phyloP scores from a whole-genome alignment of 2,797 vertebrate species.

The Nasua narica region DNA sequence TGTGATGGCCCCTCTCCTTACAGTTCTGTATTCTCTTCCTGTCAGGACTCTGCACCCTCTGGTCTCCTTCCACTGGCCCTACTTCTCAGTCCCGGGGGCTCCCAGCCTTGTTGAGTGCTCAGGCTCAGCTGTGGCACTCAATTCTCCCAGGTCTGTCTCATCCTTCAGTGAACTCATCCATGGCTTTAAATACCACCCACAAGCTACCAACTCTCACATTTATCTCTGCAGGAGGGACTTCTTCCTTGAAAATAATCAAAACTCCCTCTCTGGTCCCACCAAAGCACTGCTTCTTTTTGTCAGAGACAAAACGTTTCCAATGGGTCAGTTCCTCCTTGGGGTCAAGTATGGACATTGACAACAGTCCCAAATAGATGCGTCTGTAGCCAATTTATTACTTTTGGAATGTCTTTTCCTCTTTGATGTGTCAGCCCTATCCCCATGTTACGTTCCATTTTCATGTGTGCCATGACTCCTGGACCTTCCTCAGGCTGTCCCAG shows the following conservation, averaged over 20 bases:
- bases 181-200: background rate
- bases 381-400: background rate
- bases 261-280: background rate
- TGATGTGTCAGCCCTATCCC: background rate
- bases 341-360: background rate
- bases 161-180: background rate
- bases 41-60: background rate
- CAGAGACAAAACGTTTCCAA: background rate
- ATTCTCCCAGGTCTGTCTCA: background rate
- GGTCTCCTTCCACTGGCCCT: background rate
- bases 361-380: background rate
- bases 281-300: background rate
- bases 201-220: background rate
- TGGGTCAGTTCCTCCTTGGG: background rate
- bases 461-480: background rate
- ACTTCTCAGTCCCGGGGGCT: background rate
- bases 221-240: background rate
- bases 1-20: background rate
- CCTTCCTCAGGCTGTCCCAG: background rate
- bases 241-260: background rate
- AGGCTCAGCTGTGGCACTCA: background rate
- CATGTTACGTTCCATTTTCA: background rate
- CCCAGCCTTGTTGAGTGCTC: background rate
- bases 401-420: background rate
- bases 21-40: background rate